Evolutionary conservation across 2,888 invertebrate species (phyloP), one percentile per base, ranked within the genome.

Genomic region (Ormyrus nitidulus): DNA sequence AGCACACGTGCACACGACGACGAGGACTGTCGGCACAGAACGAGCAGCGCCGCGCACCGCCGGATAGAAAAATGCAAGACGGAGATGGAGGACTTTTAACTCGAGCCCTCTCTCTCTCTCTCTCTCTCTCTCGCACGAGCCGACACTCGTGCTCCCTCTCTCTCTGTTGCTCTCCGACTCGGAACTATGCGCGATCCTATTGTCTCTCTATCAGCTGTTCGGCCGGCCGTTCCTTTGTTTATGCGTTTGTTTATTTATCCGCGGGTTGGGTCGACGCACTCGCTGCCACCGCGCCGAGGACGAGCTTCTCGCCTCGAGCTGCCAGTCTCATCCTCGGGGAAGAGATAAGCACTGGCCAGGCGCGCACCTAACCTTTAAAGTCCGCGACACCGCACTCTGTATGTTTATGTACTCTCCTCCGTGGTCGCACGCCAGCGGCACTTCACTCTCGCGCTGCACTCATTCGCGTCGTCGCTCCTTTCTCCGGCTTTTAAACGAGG

Each of bases 1-100:
- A n/a, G 62, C 72, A 75, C 82, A 69, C 81, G 76, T 74, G 68
- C 79, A 58, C 82, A 69, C 66, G 56, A 34, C 58, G 11, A 34
- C 34, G 34, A 34, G 34, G 34, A 34, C 34, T 34, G 34, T 34
- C 64, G 59, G 34, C 61, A 13, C 66, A 61, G 65, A 65, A 49
- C 9, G 10, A 59, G 68, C 59, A 53, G 44, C 34, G 13, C 51
- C 2, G n/a, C 64, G 65, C 71, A 58, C 49, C 70, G 65, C 69
- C 53, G 68, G 56, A 74, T 79, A 51, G 74, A 66, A 65, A 66
- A 75, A 34, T 61, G 19, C 54, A 46, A 71, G 64, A 51, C 51
- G 19, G 58, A 62, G 65, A 61, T 54, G 6, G 66, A 71, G 34
- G 58, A 58, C 72, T 72, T 78, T 78, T 62, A 78, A 78, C 68